These are phyloP conservation scores for Alcedo quadribrachys DNA, from an alignment of 2,797 vertebrate species.

Conservation along the genomic window DNA sequence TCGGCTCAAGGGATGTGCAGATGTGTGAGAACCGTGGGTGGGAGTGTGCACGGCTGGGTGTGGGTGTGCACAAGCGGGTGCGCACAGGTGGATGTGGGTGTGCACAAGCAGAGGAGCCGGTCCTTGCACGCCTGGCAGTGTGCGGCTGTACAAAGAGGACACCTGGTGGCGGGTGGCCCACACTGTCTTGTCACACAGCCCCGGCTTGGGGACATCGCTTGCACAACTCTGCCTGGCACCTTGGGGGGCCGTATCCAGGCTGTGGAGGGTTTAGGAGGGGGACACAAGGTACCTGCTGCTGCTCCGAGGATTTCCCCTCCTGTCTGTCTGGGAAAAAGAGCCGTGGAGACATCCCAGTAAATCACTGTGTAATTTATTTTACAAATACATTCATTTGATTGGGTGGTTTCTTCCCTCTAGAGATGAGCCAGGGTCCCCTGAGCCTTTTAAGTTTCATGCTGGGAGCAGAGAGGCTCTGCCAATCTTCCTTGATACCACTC, in stretches of 20 bases:
- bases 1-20: neutral
- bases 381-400: neutral
- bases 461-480: neutral
- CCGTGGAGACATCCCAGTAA: neutral
- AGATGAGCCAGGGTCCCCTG: neutral
- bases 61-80: neutral
- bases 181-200: neutral
- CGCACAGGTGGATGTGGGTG: neutral
- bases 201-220: neutral
- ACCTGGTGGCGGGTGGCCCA: neutral
- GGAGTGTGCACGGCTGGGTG: too few species aligned
- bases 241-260: too few species aligned
- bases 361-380: neutral
- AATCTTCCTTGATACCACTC: neutral
- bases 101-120: neutral
- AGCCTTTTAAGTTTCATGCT: neutral
- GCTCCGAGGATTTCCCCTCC: neutral
- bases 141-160: neutral
- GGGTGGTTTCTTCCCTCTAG: neutral
- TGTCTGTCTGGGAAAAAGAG: neutral
- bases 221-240: neutral
- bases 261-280: neutral
- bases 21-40: too few species aligned
- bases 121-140: neutral
- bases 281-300: neutral